These are phyloP conservation scores for Temnothorax unifasciatus DNA, from an alignment of 2,888 invertebrate genomes.

Conservation along the genomic window DNA sequence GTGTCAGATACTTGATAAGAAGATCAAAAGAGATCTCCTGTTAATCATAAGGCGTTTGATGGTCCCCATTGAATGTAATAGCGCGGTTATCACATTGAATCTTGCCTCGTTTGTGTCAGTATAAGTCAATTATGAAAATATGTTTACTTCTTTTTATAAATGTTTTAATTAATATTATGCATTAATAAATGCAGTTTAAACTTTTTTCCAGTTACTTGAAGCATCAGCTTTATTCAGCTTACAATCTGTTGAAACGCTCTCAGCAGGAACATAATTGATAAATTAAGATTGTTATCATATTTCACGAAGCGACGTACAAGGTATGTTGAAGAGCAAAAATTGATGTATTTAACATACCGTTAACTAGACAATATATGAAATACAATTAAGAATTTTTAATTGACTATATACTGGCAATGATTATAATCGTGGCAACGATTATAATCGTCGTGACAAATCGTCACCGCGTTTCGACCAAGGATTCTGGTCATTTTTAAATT, in stretches of 20 bases:
- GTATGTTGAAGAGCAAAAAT: neutral
- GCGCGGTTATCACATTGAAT: slow-evolving; percentile 64
- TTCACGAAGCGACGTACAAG: neutral
- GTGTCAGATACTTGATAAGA: slow-evolving; percentile 55
- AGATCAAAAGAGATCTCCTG: slow-evolving; percentile 55
- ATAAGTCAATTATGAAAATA: neutral
- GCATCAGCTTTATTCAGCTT: slow-evolving; percentile 67
- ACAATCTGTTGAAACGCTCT: slow-evolving; percentile 63
- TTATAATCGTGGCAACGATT: no score
- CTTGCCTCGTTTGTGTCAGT: slow-evolving; percentile 71
- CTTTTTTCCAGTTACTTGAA: slow-evolving; percentile 69
- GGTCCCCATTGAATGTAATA: slow-evolving; percentile 64
- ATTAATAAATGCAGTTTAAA: neutral
- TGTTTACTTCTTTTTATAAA: neutral
- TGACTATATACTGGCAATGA: no score
- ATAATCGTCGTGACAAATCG: no score
- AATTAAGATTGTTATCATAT: neutral
- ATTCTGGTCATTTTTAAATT: no score
- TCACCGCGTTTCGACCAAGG: no score
- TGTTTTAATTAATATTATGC: neutral
- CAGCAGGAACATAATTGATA: neutral
- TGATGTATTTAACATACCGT: no score
- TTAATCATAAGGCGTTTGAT: slow-evolving; percentile 64
- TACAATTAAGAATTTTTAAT: no score
- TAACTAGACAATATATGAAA: no score